phyloP scores from a whole-genome alignment of 1,140 invertebrate genomes.

The Musca vetustissima region DNA sequence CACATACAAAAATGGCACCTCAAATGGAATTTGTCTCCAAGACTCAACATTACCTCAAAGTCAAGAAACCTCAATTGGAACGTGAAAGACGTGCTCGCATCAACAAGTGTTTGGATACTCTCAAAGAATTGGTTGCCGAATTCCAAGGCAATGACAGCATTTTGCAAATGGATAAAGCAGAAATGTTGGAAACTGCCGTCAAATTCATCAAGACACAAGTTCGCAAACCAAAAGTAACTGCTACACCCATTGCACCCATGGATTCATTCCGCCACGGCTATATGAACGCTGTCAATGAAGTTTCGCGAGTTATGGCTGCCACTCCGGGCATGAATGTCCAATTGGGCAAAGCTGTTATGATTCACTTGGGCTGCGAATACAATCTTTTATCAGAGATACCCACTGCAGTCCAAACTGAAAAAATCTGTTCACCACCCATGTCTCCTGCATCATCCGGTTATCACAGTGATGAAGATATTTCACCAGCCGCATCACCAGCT shows the following conservation, averaged over 20 bases:
- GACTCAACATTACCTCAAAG: conserved; percentile 89
- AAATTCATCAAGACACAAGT: conserved; percentile 69
- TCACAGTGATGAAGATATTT: conserved; percentile 40
- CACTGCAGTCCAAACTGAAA: conserved; percentile 25
- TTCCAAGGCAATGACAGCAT: conserved; percentile 88
- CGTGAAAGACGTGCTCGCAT: conserved; percentile 90
- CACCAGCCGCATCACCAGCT: conserved; percentile 18
- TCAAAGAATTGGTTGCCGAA: conserved; percentile 90
- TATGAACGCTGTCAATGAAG: conserved; percentile 89
- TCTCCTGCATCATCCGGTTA: conserved; percentile 52
- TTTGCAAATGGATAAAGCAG: conserved; percentile 93
- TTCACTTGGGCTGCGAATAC: conserved; percentile 78
- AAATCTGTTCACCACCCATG: conserved; percentile 26
- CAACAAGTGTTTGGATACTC: conserved; percentile 89
- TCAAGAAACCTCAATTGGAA: conserved; percentile 95
- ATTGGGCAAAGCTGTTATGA: conserved; percentile 82
- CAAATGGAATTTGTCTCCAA: conserved; percentile 61
- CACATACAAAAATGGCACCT: conserved; percentile 38
- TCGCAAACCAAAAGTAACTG: conserved; percentile 28
- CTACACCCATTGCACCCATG: conserved; percentile 57
- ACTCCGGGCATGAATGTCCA: conserved; percentile 82
- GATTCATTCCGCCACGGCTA: conserved; percentile 87
- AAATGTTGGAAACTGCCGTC: conserved; percentile 91
- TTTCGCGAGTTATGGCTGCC: conserved; percentile 81
- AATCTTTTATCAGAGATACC: conserved; percentile 63